Evolutionary conservation across 2,888 invertebrate genomes (phyloP).

Genomic region (Polylopha cassiicola): DNA sequence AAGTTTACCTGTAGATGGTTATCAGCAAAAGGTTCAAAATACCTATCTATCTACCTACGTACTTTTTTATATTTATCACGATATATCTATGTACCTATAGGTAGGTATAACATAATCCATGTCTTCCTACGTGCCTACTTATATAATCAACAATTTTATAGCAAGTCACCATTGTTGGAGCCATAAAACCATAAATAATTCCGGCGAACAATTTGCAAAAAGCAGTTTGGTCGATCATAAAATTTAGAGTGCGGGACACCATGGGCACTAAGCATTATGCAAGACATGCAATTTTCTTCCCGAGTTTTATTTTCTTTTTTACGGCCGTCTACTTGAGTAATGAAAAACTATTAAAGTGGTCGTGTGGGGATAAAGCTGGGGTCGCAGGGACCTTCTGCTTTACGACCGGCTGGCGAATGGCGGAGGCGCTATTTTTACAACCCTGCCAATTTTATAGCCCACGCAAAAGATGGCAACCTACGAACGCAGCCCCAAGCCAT

Average conservation of each 20-base stretch:
- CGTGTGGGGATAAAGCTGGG: slow-evolving; percentile 24
- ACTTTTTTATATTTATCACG: no score
- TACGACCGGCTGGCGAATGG: slow-evolving; percentile 23
- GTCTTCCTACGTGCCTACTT: no score
- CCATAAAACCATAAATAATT: slow-evolving; percentile 20
- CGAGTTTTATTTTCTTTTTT: slow-evolving; percentile 25
- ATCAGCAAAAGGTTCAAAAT: no score
- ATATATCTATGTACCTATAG: no score
- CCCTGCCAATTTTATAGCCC: slow-evolving; percentile 25
- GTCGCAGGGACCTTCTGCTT: slow-evolving; percentile 22
- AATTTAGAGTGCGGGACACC: slow-evolving; percentile 8
- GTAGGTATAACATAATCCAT: no score
- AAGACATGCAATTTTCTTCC: slow-evolving; percentile 27
- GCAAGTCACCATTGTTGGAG: slow-evolving; percentile 4
- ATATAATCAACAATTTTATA: slow-evolving; percentile 8
- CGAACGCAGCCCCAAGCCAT: no score
- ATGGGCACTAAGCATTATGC: slow-evolving; percentile 20
- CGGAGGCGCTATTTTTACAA: slow-evolving; percentile 22
- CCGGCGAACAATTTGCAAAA: slow-evolving; percentile 15
- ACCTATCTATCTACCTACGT: no score
- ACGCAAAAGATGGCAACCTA: slow-evolving; percentile 25
- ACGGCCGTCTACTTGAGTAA: slow-evolving; percentile 27
- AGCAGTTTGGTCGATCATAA: slow-evolving; percentile 10
- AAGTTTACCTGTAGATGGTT: no score
- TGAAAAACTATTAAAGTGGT: slow-evolving; percentile 28